phyloP scores from a whole-genome alignment of 30 jellyfish, hydroid and myxozoan genomes.

The Catostylus mosaicus region DNA sequence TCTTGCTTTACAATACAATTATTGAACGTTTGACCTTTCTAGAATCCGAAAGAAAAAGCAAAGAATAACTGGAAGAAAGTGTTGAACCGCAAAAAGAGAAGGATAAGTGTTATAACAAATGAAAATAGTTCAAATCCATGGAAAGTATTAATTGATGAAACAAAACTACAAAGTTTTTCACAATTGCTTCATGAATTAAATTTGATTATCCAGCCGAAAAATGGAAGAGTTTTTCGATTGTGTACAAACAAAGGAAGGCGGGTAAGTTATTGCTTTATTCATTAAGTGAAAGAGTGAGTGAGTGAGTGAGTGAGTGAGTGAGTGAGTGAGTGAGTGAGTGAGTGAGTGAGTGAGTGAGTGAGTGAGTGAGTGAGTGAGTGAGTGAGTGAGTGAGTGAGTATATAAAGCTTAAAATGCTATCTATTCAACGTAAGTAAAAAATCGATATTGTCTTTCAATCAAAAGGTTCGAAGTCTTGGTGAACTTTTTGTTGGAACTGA shows the following conservation, averaged over 20 bases:
- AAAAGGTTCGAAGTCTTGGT: constrained; percentile 53
- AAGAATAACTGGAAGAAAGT: constrained; percentile 41
- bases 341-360: background rate
- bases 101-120: constrained; percentile 25
- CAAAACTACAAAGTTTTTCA: constrained; percentile 35
- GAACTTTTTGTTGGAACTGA: constrained; percentile 63
- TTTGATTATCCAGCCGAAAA: constrained; percentile 52
- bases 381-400: background rate
- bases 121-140: constrained; percentile 35
- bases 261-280: constrained; percentile 37
- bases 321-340: background rate
- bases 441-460: no score
- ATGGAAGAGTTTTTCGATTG: constrained; percentile 67
- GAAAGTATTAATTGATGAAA: constrained; percentile 56
- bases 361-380: background rate
- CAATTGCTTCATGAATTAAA: constrained; percentile 66
- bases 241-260: constrained; percentile 80
- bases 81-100: constrained; percentile 31
- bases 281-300: background rate
- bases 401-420: no score
- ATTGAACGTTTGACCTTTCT: background rate
- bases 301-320: background rate
- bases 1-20: no score
- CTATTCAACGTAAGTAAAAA: no score
- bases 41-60: constrained; percentile 10